phyloP scores from a whole-genome alignment of 2,113 vertebrate species.

The Urocitellus parryii region DNA sequence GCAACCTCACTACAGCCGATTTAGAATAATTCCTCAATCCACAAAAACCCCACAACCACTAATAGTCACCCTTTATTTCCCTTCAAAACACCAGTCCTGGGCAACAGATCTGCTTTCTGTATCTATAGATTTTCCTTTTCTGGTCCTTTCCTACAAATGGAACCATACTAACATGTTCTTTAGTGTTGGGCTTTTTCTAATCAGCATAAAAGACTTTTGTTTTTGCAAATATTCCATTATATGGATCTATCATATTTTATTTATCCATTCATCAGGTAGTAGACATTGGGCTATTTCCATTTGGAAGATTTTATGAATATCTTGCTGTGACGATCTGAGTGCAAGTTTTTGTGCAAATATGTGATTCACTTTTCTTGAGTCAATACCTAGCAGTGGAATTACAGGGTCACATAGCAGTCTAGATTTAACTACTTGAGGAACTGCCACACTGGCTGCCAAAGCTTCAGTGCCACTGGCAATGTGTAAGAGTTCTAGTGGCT shows the following conservation, averaged over 20 bases:
- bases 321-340: not conserved
- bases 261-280: not conserved
- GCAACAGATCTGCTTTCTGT: not conserved
- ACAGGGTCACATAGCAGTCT: no score
- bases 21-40: not conserved
- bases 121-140: not conserved
- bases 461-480: not conserved
- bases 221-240: not conserved
- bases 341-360: not conserved
- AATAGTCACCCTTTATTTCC: not conserved
- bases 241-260: not conserved
- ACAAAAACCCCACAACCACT: fast-evolving
- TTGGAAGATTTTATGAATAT: not conserved
- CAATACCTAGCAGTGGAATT: not conserved
- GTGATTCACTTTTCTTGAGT: not conserved
- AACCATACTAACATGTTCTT: not conserved
- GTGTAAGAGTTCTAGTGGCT: not conserved
- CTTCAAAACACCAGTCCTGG: not conserved
- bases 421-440: not conserved
- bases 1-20: no score
- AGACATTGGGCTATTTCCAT: not conserved
- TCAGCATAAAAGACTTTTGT: not conserved
- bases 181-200: not conserved
- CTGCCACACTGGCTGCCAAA: not conserved
- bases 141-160: not conserved